Base-by-base conservation (phyloP, 2,113 vertebrate species). In the Athene noctua region DNA sequence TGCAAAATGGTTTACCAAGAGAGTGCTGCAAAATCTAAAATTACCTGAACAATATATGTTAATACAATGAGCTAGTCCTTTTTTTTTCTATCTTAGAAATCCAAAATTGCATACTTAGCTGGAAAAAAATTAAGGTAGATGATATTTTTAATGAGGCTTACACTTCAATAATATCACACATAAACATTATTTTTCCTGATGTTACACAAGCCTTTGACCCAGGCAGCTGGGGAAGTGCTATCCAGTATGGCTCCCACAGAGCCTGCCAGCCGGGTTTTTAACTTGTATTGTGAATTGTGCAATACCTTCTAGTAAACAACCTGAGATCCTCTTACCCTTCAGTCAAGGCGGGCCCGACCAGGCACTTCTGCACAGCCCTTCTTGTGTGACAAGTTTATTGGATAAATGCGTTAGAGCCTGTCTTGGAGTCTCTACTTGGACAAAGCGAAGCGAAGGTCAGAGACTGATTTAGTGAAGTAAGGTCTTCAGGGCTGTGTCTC, bases 251-350 rank as follows among this genome's bases (percentile, higher is more conserved):
- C 55, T 96, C 92, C 80, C 93, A 94, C 74, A 97, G 90, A 86
- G 40, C 90, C 72, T 96, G 93, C 82, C 90, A 92, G 81, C 86
- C 85, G 85, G 80, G 20, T 77, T 94, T 86, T 88, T 65, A 83
- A 73, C 67, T 63, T 13, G 25, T 11, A 46, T 67, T 61, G 68
- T 29, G 15, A 55, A 44, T 96, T 95, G 84, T 80, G 94, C 94
- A 97, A 94, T 25, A 73, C 10, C 63, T 75, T 74, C 84, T 72
- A 55, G 86, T 94, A 96, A 95, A 91, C 84, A 95, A 54, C 59
- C 73, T 19, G 79, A 80, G 91, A 92, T 92, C 61, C 73, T 94
- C 73, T 91, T 75, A 87, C 88, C 87, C 93, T 57, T 88, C 54
- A 46, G 73, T 18, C 0, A 68, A 94, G 86, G 82, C 21, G 9